These are phyloP conservation scores for Coelogynopora nodosa DNA, from an alignment of 2,888 invertebrate genomes.

Conservation along the genomic window DNA sequence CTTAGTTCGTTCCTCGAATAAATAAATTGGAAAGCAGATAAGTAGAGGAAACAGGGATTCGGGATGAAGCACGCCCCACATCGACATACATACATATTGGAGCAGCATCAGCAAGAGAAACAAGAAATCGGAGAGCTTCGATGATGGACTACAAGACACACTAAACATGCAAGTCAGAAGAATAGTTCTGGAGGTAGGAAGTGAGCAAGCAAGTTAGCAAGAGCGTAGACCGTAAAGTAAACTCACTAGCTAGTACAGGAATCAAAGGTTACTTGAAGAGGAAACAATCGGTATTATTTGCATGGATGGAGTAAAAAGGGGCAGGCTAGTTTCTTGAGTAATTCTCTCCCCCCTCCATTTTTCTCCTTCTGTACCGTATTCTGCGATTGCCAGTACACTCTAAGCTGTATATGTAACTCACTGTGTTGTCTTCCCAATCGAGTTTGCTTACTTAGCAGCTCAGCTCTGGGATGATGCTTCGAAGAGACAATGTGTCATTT, in stretches of 20 bases:
- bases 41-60: background rate
- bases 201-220: background rate
- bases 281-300: conserved; percentile 28
- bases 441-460: background rate
- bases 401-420: background rate
- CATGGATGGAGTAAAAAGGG: conserved; percentile 9
- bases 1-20: background rate
- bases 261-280: conserved; percentile 31
- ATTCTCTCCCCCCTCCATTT: background rate
- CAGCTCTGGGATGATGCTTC: background rate
- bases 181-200: background rate
- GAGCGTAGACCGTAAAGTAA: background rate
- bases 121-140: conserved; percentile 24
- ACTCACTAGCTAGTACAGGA: background rate
- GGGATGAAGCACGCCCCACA: conserved; percentile 4
- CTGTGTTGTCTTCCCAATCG: background rate
- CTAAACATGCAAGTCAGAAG: conserved; percentile 1
- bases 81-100: background rate
- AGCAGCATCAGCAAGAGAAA: background rate
- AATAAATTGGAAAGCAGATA: background rate
- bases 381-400: background rate
- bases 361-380: background rate
- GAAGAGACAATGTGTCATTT: background rate
- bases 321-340: background rate
- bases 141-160: conserved; percentile 31